Conservation (phyloP, 2,888 invertebrate genomes). For the Drosophila sordidapex region DNA sequence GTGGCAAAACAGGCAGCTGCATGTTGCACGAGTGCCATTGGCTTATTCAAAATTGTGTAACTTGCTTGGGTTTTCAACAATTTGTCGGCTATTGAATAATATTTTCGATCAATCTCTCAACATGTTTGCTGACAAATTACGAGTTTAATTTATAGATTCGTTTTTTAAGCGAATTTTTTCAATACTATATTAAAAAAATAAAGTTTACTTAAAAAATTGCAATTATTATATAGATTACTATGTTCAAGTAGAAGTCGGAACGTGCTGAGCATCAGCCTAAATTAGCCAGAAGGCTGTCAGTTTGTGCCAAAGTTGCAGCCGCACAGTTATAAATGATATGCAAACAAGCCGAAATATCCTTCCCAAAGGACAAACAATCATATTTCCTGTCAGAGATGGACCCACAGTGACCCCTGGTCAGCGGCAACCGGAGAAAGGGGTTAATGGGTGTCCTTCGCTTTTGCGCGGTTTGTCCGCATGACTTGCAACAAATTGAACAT, state of each 20-base stretch:
- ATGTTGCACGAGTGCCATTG: conserved; percentile 30
- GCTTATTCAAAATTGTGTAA: conserved; percentile 3
- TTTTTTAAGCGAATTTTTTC: neutral
- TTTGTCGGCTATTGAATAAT: neutral
- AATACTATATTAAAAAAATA: neutral
- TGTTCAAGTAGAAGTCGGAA: conserved; percentile 15
- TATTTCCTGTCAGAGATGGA: conserved; percentile 48
- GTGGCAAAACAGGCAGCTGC: conserved; percentile 39
- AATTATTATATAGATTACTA: neutral
- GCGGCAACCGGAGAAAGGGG: conserved; percentile 42
- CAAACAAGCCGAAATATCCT: conserved; percentile 56
- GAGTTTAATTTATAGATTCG: neutral
- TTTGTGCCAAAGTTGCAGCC: conserved; percentile 13
- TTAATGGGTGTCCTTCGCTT: conserved; percentile 59
- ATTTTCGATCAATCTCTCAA: neutral
- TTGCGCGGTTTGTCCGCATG: conserved; percentile 68
- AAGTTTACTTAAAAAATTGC: neutral
- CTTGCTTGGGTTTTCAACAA: neutral
- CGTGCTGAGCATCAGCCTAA: conserved; percentile 13
- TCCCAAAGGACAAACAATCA: conserved; percentile 72
- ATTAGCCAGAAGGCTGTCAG: conserved; percentile 35
- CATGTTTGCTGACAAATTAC: neutral
- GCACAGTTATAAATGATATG: conserved; percentile 63
- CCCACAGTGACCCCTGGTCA: conserved; percentile 67
- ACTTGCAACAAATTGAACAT: conserved; percentile 50